Evolutionary conservation across 2,113 vertebrate species (phyloP).

Genomic region (Hippoglossus stenolepis): DNA sequence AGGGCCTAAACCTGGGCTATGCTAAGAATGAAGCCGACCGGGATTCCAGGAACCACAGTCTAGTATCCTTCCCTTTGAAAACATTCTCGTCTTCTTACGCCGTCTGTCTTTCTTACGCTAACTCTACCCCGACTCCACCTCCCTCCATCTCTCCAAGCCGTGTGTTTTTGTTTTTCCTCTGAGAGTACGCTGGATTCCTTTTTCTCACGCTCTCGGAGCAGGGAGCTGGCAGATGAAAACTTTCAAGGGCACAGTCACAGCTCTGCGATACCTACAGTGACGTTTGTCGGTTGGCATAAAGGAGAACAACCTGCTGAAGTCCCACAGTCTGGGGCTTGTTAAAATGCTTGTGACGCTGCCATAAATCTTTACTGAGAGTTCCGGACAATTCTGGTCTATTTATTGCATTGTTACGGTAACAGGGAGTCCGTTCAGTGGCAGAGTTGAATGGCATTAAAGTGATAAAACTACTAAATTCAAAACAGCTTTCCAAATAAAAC

Average conservation of each 20-base stretch:
- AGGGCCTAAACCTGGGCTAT: conserved; percentile 68
- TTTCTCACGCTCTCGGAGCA: conserved; percentile 63
- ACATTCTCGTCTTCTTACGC: conserved; percentile 45
- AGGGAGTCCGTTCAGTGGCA: neutral
- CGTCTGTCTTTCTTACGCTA: conserved; percentile 7
- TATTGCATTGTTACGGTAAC: conserved; percentile 33
- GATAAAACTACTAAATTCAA: conserved; percentile 2
- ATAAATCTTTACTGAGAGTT: conserved; percentile 43
- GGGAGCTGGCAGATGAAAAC: conserved; percentile 43
- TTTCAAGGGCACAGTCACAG: conserved; percentile 48
- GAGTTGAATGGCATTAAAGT: conserved; percentile 24
- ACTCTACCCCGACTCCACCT: conserved; percentile 7
- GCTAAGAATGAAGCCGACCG: conserved; percentile 66
- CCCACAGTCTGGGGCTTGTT: conserved; percentile 27
- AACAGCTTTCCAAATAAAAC: conserved; percentile 48
- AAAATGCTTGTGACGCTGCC: conserved; percentile 17
- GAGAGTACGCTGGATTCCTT: conserved; percentile 21
- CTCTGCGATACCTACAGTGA: conserved; percentile 11
- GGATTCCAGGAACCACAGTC: conserved; percentile 66
- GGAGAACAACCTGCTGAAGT: conserved; percentile 22
- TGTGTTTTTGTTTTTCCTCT: conserved; percentile 49
- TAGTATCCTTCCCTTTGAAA: conserved; percentile 51
- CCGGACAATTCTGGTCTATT: conserved; percentile 35
- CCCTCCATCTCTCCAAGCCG: neutral
- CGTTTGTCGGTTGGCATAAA: conserved; percentile 40